Evolutionary conservation across 2,888 invertebrate species (phyloP).

Genomic region (Drosophila nigritarsus): DNA sequence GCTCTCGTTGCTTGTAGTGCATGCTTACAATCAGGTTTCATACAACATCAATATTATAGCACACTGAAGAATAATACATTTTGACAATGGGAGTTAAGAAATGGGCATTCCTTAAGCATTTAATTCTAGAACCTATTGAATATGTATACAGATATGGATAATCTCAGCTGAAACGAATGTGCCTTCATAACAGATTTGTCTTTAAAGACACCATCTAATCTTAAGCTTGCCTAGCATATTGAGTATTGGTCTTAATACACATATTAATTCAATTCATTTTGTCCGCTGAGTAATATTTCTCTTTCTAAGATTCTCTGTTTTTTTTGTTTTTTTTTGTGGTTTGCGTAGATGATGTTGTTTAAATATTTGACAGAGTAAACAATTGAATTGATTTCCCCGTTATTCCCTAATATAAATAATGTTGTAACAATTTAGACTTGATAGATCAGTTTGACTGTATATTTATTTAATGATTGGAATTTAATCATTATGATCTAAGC

Average conservation of each 20-base stretch:
- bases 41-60: neutral
- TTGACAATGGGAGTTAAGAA: conserved; percentile 3
- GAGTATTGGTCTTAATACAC: neutral
- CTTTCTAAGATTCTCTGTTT: neutral
- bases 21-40: conserved; percentile 5
- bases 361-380: neutral
- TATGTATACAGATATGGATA: neutral
- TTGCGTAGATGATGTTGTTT: too few species aligned
- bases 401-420: neutral
- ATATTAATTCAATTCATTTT: neutral
- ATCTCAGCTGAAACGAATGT: conserved; percentile 2
- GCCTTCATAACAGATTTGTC: neutral
- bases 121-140: neutral
- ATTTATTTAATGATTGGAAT: conserved; percentile 1
- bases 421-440: neutral
- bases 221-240: neutral
- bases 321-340: too few species aligned
- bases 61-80: neutral
- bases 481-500: neutral
- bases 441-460: conserved; percentile 6
- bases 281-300: neutral
- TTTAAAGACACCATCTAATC: neutral
- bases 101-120: neutral
- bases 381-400: neutral
- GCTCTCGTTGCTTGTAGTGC: conserved; percentile 22